Evolutionary conservation across 2,888 invertebrate genomes (phyloP), one percentile per base, ranked within the genome.

Genomic region (Epsilonema sp.): DNA sequence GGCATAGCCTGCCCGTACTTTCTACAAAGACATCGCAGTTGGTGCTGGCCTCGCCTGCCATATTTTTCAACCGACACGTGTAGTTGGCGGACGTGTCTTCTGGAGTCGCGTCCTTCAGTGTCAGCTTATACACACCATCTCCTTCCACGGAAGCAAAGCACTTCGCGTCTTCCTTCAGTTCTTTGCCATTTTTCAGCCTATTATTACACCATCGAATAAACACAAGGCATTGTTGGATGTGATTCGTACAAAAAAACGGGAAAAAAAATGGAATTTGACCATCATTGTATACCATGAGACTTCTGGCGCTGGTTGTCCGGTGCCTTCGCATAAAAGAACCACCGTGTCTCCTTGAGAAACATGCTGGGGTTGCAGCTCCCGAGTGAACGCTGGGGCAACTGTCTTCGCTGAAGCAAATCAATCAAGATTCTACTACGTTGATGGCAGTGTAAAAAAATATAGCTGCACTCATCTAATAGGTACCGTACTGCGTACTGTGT

Each of bases 311-410:
- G 54, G 54, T 37, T 49, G 25, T 11, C 54, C 54, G 31, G 41
- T 46, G 16, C 54, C 49, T 41, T 54, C 50, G 13, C 54, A 51
- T 41, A 51, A 51, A 8, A 59, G 86, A 52, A 76, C 76, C 41
- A 81, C 80, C 53, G 79, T 77, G 59, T 87, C 83, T 44, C 89
- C 87, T 62, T 13, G 11, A 13, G 31, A 31, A 13, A 31, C 31
- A 13, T 8, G 8, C 31, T 31, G 31, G 31, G 31, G 31, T 16
- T 31, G 31, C 31, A 31, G 31, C 16, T 31, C 11, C 31, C 31
- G 31, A 13, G 8, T 31, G 31, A 31, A 13, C 16, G 8, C 16
- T 8, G 31, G 31, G 31, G 11, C 31, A 13, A 13, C 11, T 13
- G 31, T 16, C 8, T 16, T 16, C 8, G 31, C 31, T 31, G 8